A percentile compares a stretch with the other conserved stretches of the same genome.
Evolutionary conservation across 2,888 invertebrate species (phyloP).

Genomic region (Ceratothoa steindachneri): DNA sequence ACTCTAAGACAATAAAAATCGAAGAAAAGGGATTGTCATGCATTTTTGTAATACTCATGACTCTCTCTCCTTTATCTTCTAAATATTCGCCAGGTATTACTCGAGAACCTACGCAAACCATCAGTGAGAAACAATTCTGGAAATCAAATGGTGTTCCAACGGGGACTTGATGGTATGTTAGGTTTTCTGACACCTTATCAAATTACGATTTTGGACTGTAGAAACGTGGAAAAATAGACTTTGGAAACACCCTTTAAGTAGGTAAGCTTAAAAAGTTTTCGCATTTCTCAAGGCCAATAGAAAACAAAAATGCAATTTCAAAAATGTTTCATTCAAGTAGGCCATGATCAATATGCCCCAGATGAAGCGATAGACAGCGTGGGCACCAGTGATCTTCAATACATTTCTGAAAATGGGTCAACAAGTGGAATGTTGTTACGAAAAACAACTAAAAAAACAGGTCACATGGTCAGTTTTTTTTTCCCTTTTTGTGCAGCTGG

Average conservation of each 20-base stretch:
- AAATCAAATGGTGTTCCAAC: neutral
- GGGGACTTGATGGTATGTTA: neutral
- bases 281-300: constrained; percentile 26
- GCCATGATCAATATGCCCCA: neutral
- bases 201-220: constrained; percentile 8
- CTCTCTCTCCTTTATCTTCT: neutral
- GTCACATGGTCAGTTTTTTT: constrained; percentile 11
- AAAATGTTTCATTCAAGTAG: neutral
- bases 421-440: constrained; percentile 42
- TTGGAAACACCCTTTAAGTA: constrained; percentile 41
- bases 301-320: constrained; percentile 10
- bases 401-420: constrained; percentile 28
- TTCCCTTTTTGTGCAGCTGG: constrained; percentile 31
- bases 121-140: neutral
- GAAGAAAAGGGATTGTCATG: neutral
- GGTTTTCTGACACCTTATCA: constrained; percentile 2
- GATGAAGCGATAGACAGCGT: constrained; percentile 3
- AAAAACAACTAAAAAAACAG: constrained; percentile 27
- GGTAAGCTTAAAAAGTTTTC: constrained; percentile 23
- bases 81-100: neutral
- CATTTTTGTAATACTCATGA: neutral
- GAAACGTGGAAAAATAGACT: constrained; percentile 48
- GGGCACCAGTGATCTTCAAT: constrained; percentile 15
- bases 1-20: neutral
- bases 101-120: neutral